Evolutionary conservation across 2,888 invertebrate genomes (phyloP).

Genomic region (Osmoderma eremita): DNA sequence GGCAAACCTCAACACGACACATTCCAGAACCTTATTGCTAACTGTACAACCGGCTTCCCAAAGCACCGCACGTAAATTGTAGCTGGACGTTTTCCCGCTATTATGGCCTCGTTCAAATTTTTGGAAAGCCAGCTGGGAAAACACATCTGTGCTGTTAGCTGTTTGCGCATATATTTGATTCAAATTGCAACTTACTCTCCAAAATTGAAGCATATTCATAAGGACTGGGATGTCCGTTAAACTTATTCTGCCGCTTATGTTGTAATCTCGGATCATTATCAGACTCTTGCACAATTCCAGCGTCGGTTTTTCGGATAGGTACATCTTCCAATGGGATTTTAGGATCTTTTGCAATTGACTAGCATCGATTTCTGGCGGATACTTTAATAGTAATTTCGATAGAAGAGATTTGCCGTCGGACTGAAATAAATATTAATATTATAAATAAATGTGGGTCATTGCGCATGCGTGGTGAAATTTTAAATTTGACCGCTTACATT

Average conservation of each 20-base stretch:
- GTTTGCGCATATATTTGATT: too few species aligned
- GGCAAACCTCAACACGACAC: slow-evolving; percentile 74
- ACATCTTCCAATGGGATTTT: slow-evolving; percentile 69
- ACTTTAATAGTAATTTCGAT: slow-evolving; percentile 66
- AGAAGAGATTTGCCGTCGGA: slow-evolving; percentile 66
- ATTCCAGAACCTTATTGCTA: slow-evolving; percentile 80
- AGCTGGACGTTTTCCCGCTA: slow-evolving; percentile 71
- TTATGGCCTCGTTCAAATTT: slow-evolving; percentile 68
- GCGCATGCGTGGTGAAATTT: slow-evolving; percentile 35
- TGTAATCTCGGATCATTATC: slow-evolving; percentile 74
- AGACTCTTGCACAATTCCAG: slow-evolving; percentile 75
- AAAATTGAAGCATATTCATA: slow-evolving; percentile 73
- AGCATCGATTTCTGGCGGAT: slow-evolving; percentile 72
- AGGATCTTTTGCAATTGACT: slow-evolving; percentile 70
- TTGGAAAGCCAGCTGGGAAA: slow-evolving; percentile 68
- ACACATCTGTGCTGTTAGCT: background rate
- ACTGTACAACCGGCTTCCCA: slow-evolving; percentile 77
- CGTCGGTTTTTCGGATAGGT: slow-evolving; percentile 70
- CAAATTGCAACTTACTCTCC: slow-evolving; percentile 66
- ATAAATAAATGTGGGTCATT: background rate
- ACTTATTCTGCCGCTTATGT: slow-evolving; percentile 72
- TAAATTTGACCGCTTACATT: too few species aligned
- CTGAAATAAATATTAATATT: slow-evolving; percentile 57
- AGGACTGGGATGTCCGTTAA: slow-evolving; percentile 71
- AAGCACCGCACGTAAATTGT: slow-evolving; percentile 71